Base-by-base conservation (phyloP, 2,888 invertebrate species). In the Drosophila niveifrons region DNA sequence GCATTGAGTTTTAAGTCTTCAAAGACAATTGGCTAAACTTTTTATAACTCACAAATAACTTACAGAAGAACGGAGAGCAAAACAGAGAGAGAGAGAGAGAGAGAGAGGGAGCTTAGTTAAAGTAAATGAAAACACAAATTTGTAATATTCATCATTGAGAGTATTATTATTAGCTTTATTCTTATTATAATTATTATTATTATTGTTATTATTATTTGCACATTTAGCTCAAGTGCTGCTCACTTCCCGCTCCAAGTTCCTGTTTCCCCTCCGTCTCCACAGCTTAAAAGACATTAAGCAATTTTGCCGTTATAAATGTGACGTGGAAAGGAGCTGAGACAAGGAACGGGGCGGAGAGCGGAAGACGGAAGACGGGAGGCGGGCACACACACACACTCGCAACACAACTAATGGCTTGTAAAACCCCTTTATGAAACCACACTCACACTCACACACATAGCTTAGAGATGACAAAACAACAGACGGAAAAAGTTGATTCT, bases 1-100 rank as follows among this genome's bases (percentile, higher is more conserved):
- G 91, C 91, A 91, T 91, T 91, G 91, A 91, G 91, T 91, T 91
- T 89, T 78, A 80, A 74, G 55, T 72, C 71, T 65, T 67, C 44
- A 23, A 23, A 23, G 4, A 23, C 62, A 61, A 80, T 75, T 70
- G 76, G 79, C 79, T 39, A 39, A 23, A 23, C 18, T 23, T n/a
- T n/a, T n/a, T 1, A 2, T 15, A 48, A 29, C 41, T 53, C n/a
- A 31, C 11, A 10, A 2, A 3, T 11, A 34, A 29, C 8, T 23
- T 11, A 10, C 34, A 34, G 10, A 34, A 3, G 11, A 10, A 34
- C 29, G 7, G 11, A 67, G 48, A 44, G 23, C 39, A 29, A 17
- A 1, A 28, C 11, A 52, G 29, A 46, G 41, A 46, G 18, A 29
- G 34, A 31, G 36, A 9, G 10, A 46, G 34, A 41, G 29, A 44